These are phyloP conservation scores for Gastrophryne carolinensis DNA, from an alignment of 2,797 vertebrate species.

Conservation along the genomic window DNA sequence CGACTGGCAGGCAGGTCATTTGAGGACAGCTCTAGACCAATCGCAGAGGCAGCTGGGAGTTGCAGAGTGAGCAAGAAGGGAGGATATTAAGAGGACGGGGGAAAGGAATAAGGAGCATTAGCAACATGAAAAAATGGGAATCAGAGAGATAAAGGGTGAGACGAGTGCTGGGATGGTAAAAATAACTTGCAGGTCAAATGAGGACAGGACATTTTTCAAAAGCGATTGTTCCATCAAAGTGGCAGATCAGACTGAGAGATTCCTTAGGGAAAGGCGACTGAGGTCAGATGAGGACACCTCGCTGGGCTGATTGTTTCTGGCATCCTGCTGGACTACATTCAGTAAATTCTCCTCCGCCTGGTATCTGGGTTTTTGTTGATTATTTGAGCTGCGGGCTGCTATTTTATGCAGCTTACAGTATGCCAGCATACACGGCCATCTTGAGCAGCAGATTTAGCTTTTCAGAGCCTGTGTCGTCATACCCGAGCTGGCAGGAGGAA, in stretches of 20 bases:
- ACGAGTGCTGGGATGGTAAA: not conserved
- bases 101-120: not conserved
- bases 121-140: not conserved
- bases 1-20: slow-evolving; percentile 21
- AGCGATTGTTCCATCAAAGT: slow-evolving; percentile 36
- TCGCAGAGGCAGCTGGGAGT: not conserved
- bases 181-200: slow-evolving; percentile 32
- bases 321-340: slow-evolving; percentile 31
- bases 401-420: slow-evolving; percentile 25
- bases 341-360: slow-evolving; percentile 38
- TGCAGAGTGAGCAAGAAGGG: not conserved
- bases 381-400: slow-evolving; percentile 1
- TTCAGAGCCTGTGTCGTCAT: slow-evolving; percentile 28
- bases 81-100: not conserved
- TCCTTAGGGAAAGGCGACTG: slow-evolving; percentile 37
- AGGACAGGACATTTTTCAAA: slow-evolving; percentile 40
- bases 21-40: not conserved
- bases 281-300: slow-evolving; percentile 45
- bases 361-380: slow-evolving; percentile 29
- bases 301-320: slow-evolving; percentile 29
- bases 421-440: slow-evolving; percentile 6
- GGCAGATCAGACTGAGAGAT: slow-evolving; percentile 38
- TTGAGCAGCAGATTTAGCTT: slow-evolving; percentile 38
- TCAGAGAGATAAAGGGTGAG: not conserved
- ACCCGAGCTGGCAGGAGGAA: not conserved